phyloP scores from a whole-genome alignment of 2,113 vertebrate genomes.

The Actenoides hombroni region DNA sequence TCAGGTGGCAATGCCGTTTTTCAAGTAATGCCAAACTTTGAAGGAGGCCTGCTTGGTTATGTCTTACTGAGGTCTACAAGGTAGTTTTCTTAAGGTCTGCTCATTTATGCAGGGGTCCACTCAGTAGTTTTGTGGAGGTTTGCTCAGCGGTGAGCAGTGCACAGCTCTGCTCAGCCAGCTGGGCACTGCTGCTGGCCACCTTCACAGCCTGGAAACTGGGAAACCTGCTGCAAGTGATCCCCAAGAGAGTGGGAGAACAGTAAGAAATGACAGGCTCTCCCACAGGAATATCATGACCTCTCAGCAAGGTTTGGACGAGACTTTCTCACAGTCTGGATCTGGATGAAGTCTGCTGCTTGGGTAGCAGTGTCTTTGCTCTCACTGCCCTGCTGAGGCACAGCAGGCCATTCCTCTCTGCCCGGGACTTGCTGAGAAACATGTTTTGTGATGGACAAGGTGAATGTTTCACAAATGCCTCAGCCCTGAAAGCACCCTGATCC shows the following conservation, averaged over 20 bases:
- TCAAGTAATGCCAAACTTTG: background rate
- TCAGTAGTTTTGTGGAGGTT: background rate
- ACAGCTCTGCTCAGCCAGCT: background rate
- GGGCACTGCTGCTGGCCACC: background rate
- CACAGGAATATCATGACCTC: background rate
- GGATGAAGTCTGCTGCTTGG: background rate
- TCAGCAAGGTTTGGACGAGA: background rate
- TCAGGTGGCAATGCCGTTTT: background rate
- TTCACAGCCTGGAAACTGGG: background rate
- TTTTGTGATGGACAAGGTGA: background rate
- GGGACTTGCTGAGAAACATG: background rate
- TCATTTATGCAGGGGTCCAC: background rate
- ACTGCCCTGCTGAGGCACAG: fast-evolving
- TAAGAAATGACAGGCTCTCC: background rate
- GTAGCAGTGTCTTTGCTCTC: background rate
- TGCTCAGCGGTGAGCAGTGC: background rate
- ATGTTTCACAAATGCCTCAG: background rate
- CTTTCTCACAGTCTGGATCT: background rate
- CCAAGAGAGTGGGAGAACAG: fast-evolving
- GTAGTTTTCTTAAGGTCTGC: background rate
- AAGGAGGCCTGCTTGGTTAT: background rate
- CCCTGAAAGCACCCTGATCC: background rate
- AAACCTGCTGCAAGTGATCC: background rate
- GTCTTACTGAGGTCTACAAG: background rate
- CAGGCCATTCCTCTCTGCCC: background rate